Base-by-base conservation (phyloP, 2,888 invertebrate genomes). In the Latrodectus hesperus region DNA sequence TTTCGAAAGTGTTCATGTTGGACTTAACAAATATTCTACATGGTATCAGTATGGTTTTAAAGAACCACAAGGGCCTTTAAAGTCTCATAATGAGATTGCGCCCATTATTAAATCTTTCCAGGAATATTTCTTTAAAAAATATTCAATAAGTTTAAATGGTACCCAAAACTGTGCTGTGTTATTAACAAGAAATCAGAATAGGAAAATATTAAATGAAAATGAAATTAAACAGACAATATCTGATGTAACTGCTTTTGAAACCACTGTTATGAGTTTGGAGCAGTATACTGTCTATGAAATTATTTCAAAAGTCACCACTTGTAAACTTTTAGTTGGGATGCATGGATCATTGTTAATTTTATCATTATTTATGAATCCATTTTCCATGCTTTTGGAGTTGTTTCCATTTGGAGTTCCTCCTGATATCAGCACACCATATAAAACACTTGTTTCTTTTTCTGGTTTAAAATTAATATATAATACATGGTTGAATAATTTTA, bases 11-110 rank as follows among this genome's bases (percentile, higher is more conserved):
- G 90, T 91, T 5, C 90, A 90, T 83, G 90, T 92, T 10, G 93
- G 93, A n/a, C 84, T 93, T 12, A 90, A 91, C 14, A 91, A 91
- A 86, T 88, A 90, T 49, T 92, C 92, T 26, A 89, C 91, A 5
- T 93, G 93, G 93, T 94, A 93, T 90, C 92, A 93, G 74, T 94
- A 93, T 91, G 94, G 94, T 5, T 93, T 93, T 90, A 90, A 90
- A 51, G 86, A 90, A 76, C 92, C 92, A 1, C 93, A 93, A 90
- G 92, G 93, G 49, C 92, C 93, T 5, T 52, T 92, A 38, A 90
- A 88, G 72, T 51, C 90, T 65, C 9, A 80, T 4, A 52, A 89
- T 84, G 90, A 91, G 8, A 90, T 90, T 8, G 85, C 90, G 14
- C 52, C 78, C 16, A 89, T 91, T 38, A 77, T 91, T 14, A 71